Evolutionary conservation across 2,797 vertebrate genomes (phyloP).

Genomic region (Hybognathus amarus): DNA sequence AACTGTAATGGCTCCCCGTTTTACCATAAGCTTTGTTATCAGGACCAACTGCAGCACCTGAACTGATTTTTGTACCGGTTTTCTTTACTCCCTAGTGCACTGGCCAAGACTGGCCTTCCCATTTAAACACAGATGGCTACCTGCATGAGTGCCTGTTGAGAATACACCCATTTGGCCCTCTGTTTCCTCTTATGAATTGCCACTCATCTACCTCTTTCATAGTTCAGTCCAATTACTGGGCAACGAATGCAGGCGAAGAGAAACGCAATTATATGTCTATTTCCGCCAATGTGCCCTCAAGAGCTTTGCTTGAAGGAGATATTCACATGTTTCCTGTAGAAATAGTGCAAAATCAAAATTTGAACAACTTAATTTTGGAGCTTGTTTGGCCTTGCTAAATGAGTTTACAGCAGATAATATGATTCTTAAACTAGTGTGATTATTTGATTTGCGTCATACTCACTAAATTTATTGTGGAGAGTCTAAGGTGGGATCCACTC

Average conservation of each 20-base stretch:
- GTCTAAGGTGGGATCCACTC: not conserved
- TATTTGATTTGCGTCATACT: not conserved
- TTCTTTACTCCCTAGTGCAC: constrained; percentile 28
- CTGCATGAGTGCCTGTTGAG: constrained; percentile 21
- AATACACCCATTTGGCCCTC: constrained; percentile 22
- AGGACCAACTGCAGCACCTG: constrained; percentile 22
- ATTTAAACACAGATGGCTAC: constrained; percentile 26
- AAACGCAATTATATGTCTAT: constrained; percentile 37
- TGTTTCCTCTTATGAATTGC: constrained; percentile 44
- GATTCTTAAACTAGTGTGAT: not conserved
- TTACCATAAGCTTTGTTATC: constrained; percentile 42
- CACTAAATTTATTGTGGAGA: too few species aligned
- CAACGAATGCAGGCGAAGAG: constrained; percentile 3
- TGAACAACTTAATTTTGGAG: not conserved
- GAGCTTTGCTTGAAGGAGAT: not conserved
- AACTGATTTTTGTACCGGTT: constrained; percentile 24
- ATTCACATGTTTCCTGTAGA: not conserved
- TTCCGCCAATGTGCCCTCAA: constrained; percentile 22
- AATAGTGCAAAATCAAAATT: not conserved
- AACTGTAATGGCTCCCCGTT: constrained; percentile 40
- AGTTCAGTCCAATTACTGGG: constrained; percentile 41
- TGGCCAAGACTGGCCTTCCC: constrained; percentile 30
- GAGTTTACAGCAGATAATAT: not conserved
- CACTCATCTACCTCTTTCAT: constrained; percentile 28
- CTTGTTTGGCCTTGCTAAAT: not conserved